Evolutionary conservation across 2,113 vertebrate species (phyloP).

Genomic region (Cynocephalus volans): DNA sequence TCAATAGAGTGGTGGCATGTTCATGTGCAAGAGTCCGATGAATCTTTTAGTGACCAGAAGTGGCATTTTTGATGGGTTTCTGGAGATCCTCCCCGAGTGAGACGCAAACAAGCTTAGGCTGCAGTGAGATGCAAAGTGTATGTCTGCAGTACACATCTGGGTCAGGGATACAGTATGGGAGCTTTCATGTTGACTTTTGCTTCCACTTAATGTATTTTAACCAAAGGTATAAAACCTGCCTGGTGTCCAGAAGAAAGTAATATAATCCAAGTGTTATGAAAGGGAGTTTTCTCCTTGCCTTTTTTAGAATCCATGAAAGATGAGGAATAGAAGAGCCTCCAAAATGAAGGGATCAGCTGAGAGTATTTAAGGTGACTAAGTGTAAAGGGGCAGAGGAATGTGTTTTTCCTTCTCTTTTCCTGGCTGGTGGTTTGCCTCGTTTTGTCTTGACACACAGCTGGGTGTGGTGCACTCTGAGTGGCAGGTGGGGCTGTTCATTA

Average conservation of each 20-base stretch:
- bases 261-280: neutral
- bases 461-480: neutral
- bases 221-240: neutral
- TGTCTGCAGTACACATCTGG: too few species aligned
- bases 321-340: neutral
- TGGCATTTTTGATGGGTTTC: neutral
- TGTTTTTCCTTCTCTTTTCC: neutral
- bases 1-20: neutral
- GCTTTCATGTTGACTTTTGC: neutral
- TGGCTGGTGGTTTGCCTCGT: neutral
- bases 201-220: neutral
- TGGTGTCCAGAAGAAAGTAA: neutral
- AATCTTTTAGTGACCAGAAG: neutral
- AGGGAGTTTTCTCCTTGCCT: neutral
- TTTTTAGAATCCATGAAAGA: neutral
- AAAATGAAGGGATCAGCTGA: neutral
- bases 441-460: neutral
- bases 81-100: neutral
- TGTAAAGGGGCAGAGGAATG: neutral
- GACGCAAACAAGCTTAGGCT: neutral
- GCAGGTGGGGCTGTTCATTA: neutral
- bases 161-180: neutral
- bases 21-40: neutral
- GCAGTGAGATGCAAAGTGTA: rapidly evolving
- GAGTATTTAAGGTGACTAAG: neutral